Evolutionary conservation across 2,888 invertebrate species (phyloP).

Genomic region (Auanema freiburgensis): DNA sequence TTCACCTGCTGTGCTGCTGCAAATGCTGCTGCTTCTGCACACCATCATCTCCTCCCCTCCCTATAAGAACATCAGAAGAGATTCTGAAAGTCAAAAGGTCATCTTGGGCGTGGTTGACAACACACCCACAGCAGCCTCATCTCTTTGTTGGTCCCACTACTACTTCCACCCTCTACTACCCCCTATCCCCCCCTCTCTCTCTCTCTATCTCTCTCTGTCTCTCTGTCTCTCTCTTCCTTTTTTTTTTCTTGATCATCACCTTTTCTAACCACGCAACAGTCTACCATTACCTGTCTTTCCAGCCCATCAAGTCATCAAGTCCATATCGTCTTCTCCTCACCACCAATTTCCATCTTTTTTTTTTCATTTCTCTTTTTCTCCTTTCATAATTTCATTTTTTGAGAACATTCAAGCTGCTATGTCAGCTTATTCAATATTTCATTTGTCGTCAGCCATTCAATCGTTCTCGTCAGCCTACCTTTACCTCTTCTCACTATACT

Average conservation of each 20-base stretch:
- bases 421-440: background rate
- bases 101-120: too few relatives aligned
- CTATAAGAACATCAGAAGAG: too few relatives aligned
- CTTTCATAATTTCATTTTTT: background rate
- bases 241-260: conserved; percentile 10
- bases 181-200: conserved; percentile 8
- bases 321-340: conserved; percentile 7
- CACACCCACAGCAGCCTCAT: too few relatives aligned
- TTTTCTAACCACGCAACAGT: conserved; percentile 26
- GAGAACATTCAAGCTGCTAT: background rate
- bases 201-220: background rate
- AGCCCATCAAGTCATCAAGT: background rate
- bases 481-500: background rate
- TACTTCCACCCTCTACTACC: conserved; percentile 2
- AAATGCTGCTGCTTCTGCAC: too few relatives aligned
- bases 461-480: background rate
- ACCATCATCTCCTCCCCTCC: too few relatives aligned
- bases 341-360: conserved; percentile 5
- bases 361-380: conserved; percentile 2
- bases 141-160: background rate
- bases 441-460: background rate
- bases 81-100: too few relatives aligned
- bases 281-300: conserved; percentile 9
- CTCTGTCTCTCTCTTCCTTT: conserved; percentile 3
- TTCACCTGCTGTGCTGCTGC: too few relatives aligned